Evolutionary conservation across 2,888 invertebrate genomes (phyloP).

Genomic region (Corbicula japonica): DNA sequence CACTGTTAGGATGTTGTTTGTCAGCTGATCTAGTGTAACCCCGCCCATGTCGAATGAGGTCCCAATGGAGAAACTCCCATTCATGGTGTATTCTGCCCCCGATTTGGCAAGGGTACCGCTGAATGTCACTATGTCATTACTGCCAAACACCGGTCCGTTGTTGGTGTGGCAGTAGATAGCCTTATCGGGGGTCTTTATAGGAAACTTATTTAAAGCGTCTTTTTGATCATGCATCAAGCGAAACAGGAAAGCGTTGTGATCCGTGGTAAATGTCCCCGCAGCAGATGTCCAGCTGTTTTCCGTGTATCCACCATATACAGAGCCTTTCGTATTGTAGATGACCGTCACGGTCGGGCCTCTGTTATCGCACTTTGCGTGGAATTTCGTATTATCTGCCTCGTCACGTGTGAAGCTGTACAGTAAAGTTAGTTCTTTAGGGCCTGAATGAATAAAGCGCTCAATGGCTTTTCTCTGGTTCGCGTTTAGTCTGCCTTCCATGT

Average conservation of each 20-base stretch:
- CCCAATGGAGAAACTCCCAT: slow-evolving; percentile 22
- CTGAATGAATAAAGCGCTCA: background rate
- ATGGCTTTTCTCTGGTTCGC: slow-evolving; percentile 1
- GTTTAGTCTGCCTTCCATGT: too few species aligned
- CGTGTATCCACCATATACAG: slow-evolving; percentile 2
- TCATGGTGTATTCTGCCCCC: slow-evolving; percentile 30
- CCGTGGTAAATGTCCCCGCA: too few species aligned
- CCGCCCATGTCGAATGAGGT: slow-evolving; percentile 38
- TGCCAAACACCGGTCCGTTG: too few species aligned
- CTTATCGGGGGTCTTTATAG: too few species aligned
- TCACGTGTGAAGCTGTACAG: slow-evolving; percentile 4
- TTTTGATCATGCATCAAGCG: too few species aligned
- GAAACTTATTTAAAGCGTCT: too few species aligned
- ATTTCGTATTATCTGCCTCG: background rate
- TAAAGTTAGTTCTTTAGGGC: background rate
- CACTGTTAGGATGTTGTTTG: slow-evolving; percentile 45
- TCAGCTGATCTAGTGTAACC: slow-evolving; percentile 26
- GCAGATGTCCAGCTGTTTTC: background rate
- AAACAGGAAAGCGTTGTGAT: too few species aligned
- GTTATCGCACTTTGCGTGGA: slow-evolving; percentile 9
- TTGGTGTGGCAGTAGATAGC: too few species aligned
- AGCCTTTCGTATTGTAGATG: background rate
- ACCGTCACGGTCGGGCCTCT: slow-evolving; percentile 6
- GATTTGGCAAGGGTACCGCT: too few species aligned
- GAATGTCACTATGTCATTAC: too few species aligned